Conservation (phyloP, 2,797 vertebrate species). For the Setipinna tenuifilis region DNA sequence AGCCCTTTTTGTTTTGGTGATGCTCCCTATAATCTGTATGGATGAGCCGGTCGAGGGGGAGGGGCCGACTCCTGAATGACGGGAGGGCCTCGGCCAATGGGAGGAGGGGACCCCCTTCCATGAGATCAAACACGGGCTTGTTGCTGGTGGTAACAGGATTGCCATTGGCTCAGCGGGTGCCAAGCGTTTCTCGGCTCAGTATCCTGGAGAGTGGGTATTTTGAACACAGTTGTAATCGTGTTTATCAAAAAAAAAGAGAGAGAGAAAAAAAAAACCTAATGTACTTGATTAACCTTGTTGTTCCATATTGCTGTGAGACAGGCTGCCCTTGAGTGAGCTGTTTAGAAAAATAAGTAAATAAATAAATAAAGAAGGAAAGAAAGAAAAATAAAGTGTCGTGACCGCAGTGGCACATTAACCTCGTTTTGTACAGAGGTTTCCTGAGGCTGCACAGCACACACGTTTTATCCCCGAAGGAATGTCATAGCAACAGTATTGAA, state of each 20-base stretch:
- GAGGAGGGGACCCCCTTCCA: conserved; percentile 56
- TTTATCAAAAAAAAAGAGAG: conserved; percentile 57
- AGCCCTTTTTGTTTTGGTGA: conserved; percentile 77
- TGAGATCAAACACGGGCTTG: conserved; percentile 67
- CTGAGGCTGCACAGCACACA: neutral
- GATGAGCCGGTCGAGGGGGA: conserved; percentile 54
- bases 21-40: conserved; percentile 75
- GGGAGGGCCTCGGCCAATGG: conserved; percentile 63
- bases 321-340: conserved; percentile 6
- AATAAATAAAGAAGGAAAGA: too few relatives aligned
- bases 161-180: conserved; percentile 67
- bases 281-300: conserved; percentile 73
- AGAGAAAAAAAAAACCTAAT: conserved; percentile 40
- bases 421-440: neutral
- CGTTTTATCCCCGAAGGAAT: neutral
- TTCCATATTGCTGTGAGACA: conserved; percentile 54
- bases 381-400: neutral
- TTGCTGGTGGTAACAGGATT: conserved; percentile 81
- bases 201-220: conserved; percentile 65
- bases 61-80: conserved; percentile 47
- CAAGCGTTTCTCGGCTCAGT: conserved; percentile 60
- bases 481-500: neutral
- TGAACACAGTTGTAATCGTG: conserved; percentile 70
- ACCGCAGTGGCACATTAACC: neutral
- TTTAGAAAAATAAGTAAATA: neutral